Evolutionary conservation across 1,140 invertebrate genomes (phyloP).

Genomic region (Anoplophora glabripennis): DNA sequence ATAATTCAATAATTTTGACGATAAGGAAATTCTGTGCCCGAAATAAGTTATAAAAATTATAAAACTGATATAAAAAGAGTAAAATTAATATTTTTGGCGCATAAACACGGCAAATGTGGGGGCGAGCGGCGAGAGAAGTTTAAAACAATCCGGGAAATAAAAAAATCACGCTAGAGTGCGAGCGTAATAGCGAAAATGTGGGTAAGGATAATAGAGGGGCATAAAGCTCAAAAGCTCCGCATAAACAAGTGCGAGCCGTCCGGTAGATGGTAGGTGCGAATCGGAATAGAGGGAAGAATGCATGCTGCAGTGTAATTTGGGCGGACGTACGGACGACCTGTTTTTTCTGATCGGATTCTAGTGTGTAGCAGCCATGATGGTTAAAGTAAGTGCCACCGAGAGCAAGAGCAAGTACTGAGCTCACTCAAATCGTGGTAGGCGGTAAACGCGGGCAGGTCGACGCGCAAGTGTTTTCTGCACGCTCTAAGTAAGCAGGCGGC

Average conservation of each 20-base stretch:
- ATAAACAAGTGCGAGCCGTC: conserved; percentile 13
- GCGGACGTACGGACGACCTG: conserved; percentile 19
- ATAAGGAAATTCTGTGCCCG: no score
- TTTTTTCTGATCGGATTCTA: conserved; percentile 26
- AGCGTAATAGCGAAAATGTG: no score
- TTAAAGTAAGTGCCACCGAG: conserved; percentile 41
- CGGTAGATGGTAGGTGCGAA: conserved; percentile 22
- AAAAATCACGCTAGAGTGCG: no score
- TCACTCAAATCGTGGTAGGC: conserved; percentile 43
- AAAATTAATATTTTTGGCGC: no score
- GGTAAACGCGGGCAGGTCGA: conserved; percentile 44
- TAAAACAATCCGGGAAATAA: no score
- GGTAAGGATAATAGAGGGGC: not conserved
- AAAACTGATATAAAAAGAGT: no score
- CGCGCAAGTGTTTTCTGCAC: conserved; percentile 44
- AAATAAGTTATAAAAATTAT: no score
- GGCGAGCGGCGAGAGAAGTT: no score
- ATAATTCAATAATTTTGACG: no score
- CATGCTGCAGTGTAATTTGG: conserved; percentile 35
- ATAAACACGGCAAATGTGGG: no score
- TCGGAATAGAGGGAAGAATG: conserved; percentile 24
- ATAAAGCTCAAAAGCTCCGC: conserved; percentile 16
- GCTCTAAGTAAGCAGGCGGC: conserved; percentile 29
- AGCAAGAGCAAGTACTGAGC: conserved; percentile 29
- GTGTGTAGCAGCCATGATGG: conserved; percentile 44